Percentiles rank a stretch among this genome's conserved stretches.
phyloP scores from a whole-genome alignment of 2,797 vertebrate species.

The Rhynchonycteris naso region DNA sequence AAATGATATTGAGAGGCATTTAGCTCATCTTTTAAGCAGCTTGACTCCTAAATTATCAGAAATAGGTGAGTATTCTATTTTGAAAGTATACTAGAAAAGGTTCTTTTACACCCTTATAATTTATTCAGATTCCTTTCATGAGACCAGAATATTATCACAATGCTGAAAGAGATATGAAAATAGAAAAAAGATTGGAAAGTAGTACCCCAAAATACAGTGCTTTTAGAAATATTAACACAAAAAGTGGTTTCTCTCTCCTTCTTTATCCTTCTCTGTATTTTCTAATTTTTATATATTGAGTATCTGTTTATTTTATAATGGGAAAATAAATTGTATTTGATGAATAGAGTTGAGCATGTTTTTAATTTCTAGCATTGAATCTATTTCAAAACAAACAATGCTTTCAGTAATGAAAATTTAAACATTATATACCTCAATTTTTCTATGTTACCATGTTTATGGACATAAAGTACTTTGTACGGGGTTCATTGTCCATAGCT shows the following conservation, averaged over 20 bases:
- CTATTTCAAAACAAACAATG: conserved; percentile 6
- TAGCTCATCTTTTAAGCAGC: neutral
- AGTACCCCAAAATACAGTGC: neutral
- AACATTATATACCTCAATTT: neutral
- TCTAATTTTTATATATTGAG: neutral
- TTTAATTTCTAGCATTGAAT: conserved; percentile 7
- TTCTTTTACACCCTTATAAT: conserved; percentile 9
- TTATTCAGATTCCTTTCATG: conserved; percentile 8
- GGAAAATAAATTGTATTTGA: conserved; percentile 34
- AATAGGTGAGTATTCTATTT: conserved; percentile 34
- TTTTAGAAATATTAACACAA: neutral
- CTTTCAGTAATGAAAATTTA: conserved; percentile 22
- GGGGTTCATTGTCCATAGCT: neutral
- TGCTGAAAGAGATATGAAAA: conserved; percentile 11
- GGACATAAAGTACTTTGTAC: neutral
- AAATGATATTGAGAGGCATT: neutral
- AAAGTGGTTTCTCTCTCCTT: neutral
- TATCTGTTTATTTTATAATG: neutral
- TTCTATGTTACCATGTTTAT: neutral
- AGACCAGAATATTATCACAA: conserved; percentile 17
- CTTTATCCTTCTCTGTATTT: neutral
- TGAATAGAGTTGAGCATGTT: neutral
- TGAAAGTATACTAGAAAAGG: conserved; percentile 46
- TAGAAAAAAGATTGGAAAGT: neutral
- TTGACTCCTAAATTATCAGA: conserved; percentile 36